Conservation (phyloP, 2,113 vertebrate genomes). For the Tychaedon coryphoeus region DNA sequence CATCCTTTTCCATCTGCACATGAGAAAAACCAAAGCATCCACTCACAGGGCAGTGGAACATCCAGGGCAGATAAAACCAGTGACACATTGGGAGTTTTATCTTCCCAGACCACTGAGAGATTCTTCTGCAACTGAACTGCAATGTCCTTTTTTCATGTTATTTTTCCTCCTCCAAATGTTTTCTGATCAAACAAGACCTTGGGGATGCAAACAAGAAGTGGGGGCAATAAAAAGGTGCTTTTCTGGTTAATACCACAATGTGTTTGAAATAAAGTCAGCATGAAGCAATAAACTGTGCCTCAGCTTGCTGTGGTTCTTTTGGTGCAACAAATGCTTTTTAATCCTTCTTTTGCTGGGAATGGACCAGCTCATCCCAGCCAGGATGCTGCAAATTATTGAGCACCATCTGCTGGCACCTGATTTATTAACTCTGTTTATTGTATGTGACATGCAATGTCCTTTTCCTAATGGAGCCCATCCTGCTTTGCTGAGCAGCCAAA, state of each 20-base stretch:
- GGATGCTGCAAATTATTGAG: conserved; percentile 12
- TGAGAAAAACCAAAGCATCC: neutral
- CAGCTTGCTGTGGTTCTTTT: neutral
- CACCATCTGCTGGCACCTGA: conserved; percentile 46
- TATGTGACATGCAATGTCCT: rapidly evolving
- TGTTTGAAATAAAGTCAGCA: neutral
- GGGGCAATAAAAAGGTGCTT: neutral
- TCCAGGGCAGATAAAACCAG: neutral
- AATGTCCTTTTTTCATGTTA: neutral
- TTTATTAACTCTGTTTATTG: neutral
- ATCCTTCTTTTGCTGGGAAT: neutral
- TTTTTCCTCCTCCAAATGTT: neutral
- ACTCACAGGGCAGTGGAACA: neutral
- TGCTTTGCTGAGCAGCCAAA: neutral
- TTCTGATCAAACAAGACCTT: neutral
- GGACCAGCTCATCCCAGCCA: neutral
- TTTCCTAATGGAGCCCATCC: neutral
- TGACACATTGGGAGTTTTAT: rapidly evolving
- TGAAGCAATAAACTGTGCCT: neutral
- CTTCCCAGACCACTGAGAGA: neutral
- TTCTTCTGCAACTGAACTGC: neutral
- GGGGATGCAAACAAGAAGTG: neutral
- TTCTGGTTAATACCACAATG: neutral
- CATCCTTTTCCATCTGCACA: neutral
- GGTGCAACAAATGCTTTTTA: neutral